Evolutionary conservation across 53 echinoderm and acorn worm species (phyloP).

Genomic region (Hippasteria phrygiana): DNA sequence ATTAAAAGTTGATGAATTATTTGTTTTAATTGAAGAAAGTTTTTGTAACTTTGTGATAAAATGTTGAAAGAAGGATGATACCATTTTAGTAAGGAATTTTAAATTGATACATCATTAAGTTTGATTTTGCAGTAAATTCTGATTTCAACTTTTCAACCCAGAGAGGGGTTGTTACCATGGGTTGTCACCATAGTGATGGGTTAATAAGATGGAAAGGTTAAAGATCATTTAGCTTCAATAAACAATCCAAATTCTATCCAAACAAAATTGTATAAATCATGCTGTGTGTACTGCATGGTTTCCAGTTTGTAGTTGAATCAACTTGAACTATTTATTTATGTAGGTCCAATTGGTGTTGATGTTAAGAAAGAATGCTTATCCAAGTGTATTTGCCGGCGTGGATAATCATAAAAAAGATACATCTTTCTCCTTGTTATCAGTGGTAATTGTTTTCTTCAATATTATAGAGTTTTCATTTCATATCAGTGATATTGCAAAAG

Average conservation of each 20-base stretch:
- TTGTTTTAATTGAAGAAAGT: too few relatives aligned
- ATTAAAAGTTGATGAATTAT: too few relatives aligned
- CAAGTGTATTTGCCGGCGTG: too few relatives aligned
- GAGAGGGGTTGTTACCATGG: constrained; percentile 9
- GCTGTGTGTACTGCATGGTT: background rate
- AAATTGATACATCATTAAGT: background rate
- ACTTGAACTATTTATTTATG: background rate
- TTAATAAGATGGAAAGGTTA: background rate
- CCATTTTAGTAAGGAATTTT: background rate
- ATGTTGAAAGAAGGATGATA: too few relatives aligned
- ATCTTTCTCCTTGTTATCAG: too few relatives aligned
- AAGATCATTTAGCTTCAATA: constrained; percentile 31
- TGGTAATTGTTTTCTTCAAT: too few relatives aligned
- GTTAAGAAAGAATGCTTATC: background rate
- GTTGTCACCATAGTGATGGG: background rate
- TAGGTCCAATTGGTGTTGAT: background rate
- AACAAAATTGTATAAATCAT: background rate
- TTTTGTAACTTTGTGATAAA: too few relatives aligned
- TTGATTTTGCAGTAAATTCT: background rate
- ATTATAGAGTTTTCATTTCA: too few relatives aligned
- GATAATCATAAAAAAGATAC: too few relatives aligned
- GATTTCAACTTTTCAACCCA: background rate
- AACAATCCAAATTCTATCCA: constrained; percentile 15
- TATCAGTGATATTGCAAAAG: too few relatives aligned
- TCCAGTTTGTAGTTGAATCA: background rate